These are phyloP conservation scores for Pipistrellus kuhlii DNA, from an alignment of 2,797 vertebrate genomes.

Conservation along the genomic window DNA sequence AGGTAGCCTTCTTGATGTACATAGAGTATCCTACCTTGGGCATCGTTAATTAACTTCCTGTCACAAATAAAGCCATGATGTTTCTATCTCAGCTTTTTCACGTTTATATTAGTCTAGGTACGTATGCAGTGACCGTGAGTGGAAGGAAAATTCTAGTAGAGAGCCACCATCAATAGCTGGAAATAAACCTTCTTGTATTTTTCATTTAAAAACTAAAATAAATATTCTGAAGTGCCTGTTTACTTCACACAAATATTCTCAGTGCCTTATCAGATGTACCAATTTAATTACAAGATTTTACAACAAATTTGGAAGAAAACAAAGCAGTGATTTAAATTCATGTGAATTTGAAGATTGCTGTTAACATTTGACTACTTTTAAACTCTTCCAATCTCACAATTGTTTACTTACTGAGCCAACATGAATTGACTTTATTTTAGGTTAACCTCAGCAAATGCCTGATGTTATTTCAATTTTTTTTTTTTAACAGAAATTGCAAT, in stretches of 20 bases:
- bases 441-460: neutral
- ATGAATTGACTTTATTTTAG: neutral
- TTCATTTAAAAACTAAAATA: neutral
- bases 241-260: neutral
- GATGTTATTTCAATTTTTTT: neutral
- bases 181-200: neutral
- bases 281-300: neutral
- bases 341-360: neutral
- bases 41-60: neutral
- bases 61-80: neutral
- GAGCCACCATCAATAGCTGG: neutral
- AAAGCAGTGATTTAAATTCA: neutral
- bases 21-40: neutral
- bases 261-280: neutral
- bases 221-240: neutral
- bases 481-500: slow-evolving; percentile 2
- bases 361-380: slow-evolving; percentile 8
- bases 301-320: neutral
- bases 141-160: neutral
- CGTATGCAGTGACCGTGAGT: neutral
- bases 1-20: neutral
- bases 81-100: neutral
- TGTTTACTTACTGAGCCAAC: neutral
- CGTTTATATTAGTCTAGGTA: neutral
- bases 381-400: neutral